Evolutionary conservation across 2,888 invertebrate species (phyloP).

Genomic region (Lycophotia porphyrea): DNA sequence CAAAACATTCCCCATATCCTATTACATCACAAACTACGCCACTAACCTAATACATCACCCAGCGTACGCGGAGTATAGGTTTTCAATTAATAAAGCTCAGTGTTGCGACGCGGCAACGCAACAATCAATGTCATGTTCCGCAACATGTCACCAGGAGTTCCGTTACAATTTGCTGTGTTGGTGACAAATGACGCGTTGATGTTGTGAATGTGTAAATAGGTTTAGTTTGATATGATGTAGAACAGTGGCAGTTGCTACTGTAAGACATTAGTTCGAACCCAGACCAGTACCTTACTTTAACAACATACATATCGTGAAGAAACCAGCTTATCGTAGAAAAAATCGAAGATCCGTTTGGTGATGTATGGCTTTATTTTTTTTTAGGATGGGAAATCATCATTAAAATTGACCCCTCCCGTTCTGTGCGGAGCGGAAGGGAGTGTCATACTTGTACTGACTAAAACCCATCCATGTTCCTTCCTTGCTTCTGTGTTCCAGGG

Average conservation of each 20-base stretch:
- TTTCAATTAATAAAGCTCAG: conserved; percentile 67
- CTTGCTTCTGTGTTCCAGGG: too few species aligned
- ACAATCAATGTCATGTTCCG: conserved; percentile 64
- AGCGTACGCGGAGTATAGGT: conserved; percentile 42
- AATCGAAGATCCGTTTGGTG: too few species aligned
- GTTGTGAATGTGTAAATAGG: conserved; percentile 19
- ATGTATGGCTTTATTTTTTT: too few species aligned
- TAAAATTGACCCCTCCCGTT: too few species aligned
- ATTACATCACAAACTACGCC: background rate
- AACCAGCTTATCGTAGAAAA: background rate
- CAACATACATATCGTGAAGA: background rate
- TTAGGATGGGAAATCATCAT: too few species aligned
- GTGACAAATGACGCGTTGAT: conserved; percentile 43
- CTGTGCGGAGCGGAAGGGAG: too few species aligned
- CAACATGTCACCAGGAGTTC: conserved; percentile 43
- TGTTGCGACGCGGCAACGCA: conserved; percentile 53
- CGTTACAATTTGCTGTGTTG: conserved; percentile 57
- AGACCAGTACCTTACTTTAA: background rate
- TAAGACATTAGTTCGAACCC: background rate
- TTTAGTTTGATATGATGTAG: background rate
- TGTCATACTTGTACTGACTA: too few species aligned
- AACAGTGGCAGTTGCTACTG: background rate
- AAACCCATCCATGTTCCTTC: too few species aligned
- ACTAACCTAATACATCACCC: conserved; percentile 28
- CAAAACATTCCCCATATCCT: background rate